These are phyloP conservation scores for Ceratina australensis DNA, from an alignment of 1,140 invertebrate genomes.

Conservation along the genomic window DNA sequence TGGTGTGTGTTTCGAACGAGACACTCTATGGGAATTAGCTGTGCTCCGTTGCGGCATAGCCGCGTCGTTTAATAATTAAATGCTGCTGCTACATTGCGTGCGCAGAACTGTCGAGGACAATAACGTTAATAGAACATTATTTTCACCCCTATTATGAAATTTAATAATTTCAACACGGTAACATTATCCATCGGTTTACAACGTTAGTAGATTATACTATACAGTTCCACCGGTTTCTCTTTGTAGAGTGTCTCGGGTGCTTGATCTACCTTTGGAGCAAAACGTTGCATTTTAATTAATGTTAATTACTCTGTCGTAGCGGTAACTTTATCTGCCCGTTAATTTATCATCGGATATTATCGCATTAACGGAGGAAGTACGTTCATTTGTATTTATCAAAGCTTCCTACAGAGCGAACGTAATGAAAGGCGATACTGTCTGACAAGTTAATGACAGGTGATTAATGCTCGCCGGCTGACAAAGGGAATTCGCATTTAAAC, in stretches of 20 bases:
- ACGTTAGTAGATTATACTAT: background rate
- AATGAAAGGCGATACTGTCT: background rate
- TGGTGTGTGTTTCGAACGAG: constrained; percentile 20
- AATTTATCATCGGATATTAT: background rate
- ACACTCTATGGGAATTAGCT: constrained; percentile 29
- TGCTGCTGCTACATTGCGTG: constrained; percentile 22
- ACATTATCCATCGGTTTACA: background rate
- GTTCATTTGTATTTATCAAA: background rate
- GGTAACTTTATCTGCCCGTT: background rate
- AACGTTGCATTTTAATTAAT: background rate
- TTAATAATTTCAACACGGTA: too few species aligned
- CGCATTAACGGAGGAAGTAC: background rate
- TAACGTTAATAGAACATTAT: constrained; percentile 23
- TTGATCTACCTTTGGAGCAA: background rate
- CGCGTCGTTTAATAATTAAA: background rate
- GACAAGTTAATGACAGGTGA: background rate
- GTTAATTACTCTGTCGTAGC: background rate
- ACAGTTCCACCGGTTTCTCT: background rate
- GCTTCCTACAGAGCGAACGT: background rate
- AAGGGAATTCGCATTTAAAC: background rate
- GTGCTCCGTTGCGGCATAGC: constrained; percentile 25
- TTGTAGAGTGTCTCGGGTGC: constrained; percentile 23
- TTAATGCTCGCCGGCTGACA: background rate
- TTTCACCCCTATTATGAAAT: background rate
- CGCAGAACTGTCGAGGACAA: constrained; percentile 40